phyloP scores from a whole-genome alignment of 2,888 invertebrate species.

The Pilophorus perplexus region DNA sequence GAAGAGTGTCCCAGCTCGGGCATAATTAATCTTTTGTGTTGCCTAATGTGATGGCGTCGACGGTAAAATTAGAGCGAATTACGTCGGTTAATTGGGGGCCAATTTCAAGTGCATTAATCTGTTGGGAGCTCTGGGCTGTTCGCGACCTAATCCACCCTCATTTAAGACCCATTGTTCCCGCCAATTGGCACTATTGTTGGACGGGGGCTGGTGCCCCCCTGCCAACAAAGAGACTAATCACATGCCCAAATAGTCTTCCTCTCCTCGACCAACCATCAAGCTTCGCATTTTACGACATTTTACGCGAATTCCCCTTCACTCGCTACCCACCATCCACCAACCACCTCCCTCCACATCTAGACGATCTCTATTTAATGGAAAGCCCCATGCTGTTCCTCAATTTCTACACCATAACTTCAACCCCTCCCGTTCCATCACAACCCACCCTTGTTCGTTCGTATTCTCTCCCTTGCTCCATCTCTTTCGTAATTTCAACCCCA shows the following conservation, averaged over 20 bases:
- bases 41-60: slow-evolving; percentile 35
- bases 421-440: background rate
- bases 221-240: slow-evolving; percentile 46
- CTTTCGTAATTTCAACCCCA: slow-evolving; percentile 1
- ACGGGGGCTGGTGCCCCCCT: slow-evolving; percentile 37
- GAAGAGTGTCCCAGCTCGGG: slow-evolving; percentile 27
- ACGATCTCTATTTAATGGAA: slow-evolving; percentile 39
- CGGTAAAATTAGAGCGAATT: slow-evolving; percentile 53
- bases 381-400: background rate
- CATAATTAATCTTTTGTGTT: slow-evolving; percentile 41
- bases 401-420: too few relatives aligned
- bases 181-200: slow-evolving; percentile 55
- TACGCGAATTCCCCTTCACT: slow-evolving; percentile 24
- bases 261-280: slow-evolving; percentile 46
- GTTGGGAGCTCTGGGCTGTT: slow-evolving; percentile 41
- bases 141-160: slow-evolving; percentile 47
- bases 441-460: slow-evolving; percentile 4
- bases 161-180: slow-evolving; percentile 50
- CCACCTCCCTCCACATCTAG: slow-evolving; percentile 27
- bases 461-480: background rate
- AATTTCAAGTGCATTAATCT: slow-evolving; percentile 55
- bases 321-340: slow-evolving; percentile 44
- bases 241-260: slow-evolving; percentile 45
- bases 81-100: slow-evolving; percentile 59
- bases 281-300: slow-evolving; percentile 42